Evolutionary conservation across 2,888 invertebrate species (phyloP), one percentile per base, ranked within the genome.

Genomic region (Thalpophila matura): DNA sequence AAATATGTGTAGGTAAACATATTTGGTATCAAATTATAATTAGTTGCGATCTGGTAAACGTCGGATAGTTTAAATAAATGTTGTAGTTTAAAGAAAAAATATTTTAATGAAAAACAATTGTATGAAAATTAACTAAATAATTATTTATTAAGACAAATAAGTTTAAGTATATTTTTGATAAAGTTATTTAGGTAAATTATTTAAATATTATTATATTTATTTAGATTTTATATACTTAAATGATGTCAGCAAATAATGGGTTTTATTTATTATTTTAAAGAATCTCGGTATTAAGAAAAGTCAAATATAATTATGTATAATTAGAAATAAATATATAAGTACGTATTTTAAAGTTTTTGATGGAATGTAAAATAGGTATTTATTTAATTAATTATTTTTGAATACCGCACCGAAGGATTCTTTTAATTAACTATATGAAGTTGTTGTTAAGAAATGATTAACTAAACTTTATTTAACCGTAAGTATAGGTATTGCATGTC

Each of bases 111-210:
- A 68, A 58, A 14, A 18, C 14, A 40, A 57, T 57, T 20, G 1
- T 12, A 61, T 4, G 16, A 18, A n/a, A 4, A n/a, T 16, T 20
- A 29, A 12, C 18, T 38, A 60, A 68, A 26, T n/a, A 27, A 2
- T 9, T 10, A 20, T 0, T 20, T 2, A 16, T 29, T 57, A 10
- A 33, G 29, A 26, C 6, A 35, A 12, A 37, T 4, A 37, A 24
- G 4, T 26, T 14, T 24, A 20, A 33, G 14, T 58, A 29, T 62
- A 46, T 71, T 64, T 64, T 49, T 42, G 35, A 63, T 71, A 43
- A 12, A 37, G 9, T 7, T 49, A 46, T 31, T 62, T 26, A 69
- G 4, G 6, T 45, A 27, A 31, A 33, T 27, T 40, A 61, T 67
- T 67, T 7, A 16, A 22, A 61, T 22, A 7, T 3, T n/a, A 10